Percentiles rank a stretch among this genome's conserved stretches.
Conservation (phyloP, 2,113 vertebrate genomes). For the Microcebus tavaratra region DNA sequence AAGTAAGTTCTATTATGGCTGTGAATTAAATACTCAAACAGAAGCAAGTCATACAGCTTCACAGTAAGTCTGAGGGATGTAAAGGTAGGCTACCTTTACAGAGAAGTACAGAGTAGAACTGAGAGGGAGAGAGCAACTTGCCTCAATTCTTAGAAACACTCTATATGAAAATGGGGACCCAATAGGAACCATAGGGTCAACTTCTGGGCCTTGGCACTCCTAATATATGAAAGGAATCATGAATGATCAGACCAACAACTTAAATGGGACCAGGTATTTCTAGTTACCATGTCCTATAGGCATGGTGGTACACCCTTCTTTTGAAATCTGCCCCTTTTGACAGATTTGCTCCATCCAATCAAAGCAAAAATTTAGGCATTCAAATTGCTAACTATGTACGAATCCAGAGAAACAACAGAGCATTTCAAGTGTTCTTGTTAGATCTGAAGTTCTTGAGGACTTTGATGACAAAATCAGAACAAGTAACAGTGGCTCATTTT, state of each 20-base stretch:
- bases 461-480: constrained; percentile 18
- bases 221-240: not conserved
- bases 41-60: not conserved
- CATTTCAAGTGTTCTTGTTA: not conserved
- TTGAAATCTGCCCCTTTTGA: constrained; percentile 11
- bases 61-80: not conserved
- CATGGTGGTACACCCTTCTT: not conserved
- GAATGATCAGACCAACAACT: not conserved
- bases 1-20: constrained; percentile 26
- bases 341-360: not conserved
- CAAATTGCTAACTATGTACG: not conserved
- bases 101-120: not conserved
- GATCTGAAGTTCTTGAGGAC: not conserved
- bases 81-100: not conserved
- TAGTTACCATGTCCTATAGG: not conserved
- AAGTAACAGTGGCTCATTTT: not conserved
- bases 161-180: not conserved
- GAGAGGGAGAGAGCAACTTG: not conserved
- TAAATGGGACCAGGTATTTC: not conserved
- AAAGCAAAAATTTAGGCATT: constrained; percentile 12
- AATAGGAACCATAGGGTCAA: not conserved
- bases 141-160: constrained; percentile 30
- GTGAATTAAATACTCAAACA: constrained; percentile 3
- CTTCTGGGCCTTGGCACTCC: not conserved
- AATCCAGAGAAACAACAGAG: constrained; percentile 14